These are phyloP conservation scores for Platichthys stellatus DNA, from an alignment of 2,113 vertebrate genomes.

Conservation along the genomic window DNA sequence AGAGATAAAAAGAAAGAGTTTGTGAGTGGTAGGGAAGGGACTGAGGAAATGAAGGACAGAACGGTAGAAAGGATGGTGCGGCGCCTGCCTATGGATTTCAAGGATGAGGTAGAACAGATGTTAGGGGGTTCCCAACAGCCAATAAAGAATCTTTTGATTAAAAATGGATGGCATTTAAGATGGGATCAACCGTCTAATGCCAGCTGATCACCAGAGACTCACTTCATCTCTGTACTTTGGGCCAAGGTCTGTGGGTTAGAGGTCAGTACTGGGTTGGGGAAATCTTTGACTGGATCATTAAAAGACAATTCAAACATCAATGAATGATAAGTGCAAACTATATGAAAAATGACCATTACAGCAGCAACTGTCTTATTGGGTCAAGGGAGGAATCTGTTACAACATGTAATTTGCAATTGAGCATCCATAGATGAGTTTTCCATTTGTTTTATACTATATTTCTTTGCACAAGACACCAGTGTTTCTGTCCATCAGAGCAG, in stretches of 20 bases:
- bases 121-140: slow-evolving; percentile 49
- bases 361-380: neutral
- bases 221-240: neutral
- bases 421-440: no score
- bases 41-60: slow-evolving; percentile 60
- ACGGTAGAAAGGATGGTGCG: slow-evolving; percentile 31
- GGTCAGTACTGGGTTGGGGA: slow-evolving; percentile 21
- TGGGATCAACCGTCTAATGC: slow-evolving; percentile 44
- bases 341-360: neutral
- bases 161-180: slow-evolving; percentile 61
- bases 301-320: neutral
- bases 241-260: slow-evolving; percentile 43
- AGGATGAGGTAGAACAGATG: slow-evolving; percentile 38
- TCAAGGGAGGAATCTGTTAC: neutral
- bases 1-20: slow-evolving; percentile 52
- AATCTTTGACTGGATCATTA: neutral
- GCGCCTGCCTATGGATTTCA: slow-evolving; percentile 66
- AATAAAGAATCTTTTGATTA: slow-evolving; percentile 63
- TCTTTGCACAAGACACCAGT: neutral
- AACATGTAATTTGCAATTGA: no score
- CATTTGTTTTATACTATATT: neutral
- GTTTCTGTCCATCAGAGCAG: slow-evolving; percentile 31
- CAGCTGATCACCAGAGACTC: slow-evolving; percentile 16
- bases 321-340: neutral
- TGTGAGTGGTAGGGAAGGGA: slow-evolving; percentile 15